phyloP scores from a whole-genome alignment of 1,140 invertebrate species.

The Diorhabda sublineata region DNA sequence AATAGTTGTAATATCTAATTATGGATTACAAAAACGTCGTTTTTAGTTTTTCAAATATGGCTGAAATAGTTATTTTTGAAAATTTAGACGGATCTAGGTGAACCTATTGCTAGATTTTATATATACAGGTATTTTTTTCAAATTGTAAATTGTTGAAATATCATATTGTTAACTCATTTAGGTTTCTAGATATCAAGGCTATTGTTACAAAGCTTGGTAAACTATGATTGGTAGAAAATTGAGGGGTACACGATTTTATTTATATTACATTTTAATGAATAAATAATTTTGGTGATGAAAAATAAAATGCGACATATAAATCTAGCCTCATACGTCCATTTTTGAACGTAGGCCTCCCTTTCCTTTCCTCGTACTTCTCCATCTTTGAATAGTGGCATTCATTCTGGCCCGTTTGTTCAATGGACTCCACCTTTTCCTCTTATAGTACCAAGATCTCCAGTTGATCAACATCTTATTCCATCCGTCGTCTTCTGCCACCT shows the following conservation, averaged over 20 bases:
- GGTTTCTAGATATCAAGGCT: conserved; percentile 11
- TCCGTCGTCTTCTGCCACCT: too few species aligned
- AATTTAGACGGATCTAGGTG: conserved; percentile 20
- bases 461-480: too few species aligned
- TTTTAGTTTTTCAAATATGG: conserved; percentile 18
- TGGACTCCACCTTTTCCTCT: too few species aligned
- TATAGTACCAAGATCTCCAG: too few species aligned
- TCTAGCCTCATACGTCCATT: too few species aligned
- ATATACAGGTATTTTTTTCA: conserved; percentile 21
- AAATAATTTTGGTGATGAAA: too few species aligned
- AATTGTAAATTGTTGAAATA: conserved; percentile 22
- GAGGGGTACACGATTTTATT: neutral
- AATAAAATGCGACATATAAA: too few species aligned
- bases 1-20: conserved; percentile 16
- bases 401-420: too few species aligned
- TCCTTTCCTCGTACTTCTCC: too few species aligned
- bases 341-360: too few species aligned
- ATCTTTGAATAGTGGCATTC: too few species aligned
- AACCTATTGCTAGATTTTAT: conserved; percentile 21
- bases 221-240: neutral
- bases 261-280: too few species aligned
- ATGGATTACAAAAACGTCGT: conserved; percentile 11
- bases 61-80: conserved; percentile 22
- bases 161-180: conserved; percentile 17
- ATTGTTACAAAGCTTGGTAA: conserved; percentile 6